Base-by-base conservation (phyloP, 2,888 invertebrate genomes). In the Mycalesis mineus region DNA sequence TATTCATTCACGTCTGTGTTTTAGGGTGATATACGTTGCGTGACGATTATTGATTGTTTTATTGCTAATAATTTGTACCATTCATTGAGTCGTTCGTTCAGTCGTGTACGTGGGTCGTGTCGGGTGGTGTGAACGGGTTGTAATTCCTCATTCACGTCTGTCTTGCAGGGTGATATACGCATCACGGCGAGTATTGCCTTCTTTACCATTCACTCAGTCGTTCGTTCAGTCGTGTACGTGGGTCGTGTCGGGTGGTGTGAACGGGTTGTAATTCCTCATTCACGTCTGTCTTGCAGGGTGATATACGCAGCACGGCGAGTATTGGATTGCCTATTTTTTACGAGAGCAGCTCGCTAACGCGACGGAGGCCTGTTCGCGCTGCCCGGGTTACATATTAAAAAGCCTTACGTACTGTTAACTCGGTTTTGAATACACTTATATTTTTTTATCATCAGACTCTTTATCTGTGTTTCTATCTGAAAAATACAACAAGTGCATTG, bases 71-170 rank as follows among this genome's bases (percentile, higher is more conserved):
- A 22, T 22, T 22, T 22, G 3, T 22, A 22, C 22, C 3, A 4
- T 22, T 22, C 22, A 2, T 22, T 22, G 3, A 22, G 3, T 22
- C 22, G 5, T 22, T 22, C 22, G 22, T 22, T 22, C 22, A 22
- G 5, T 22, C 5, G n/a, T 22, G 22, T 11, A 28, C 22, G 28
- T 13, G 22, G 9, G 47, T 33, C n/a, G 63, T 61, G 8, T 64
- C 65, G 66, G n/a, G 7, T 0, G 0, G 2, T 66, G 33, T 68
- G 69, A 70, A 65, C 0, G n/a, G 0, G 11, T n/a, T 55, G 54
- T 62, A 65, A 70, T 73, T 67, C 62, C 65, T 71, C 68, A 73
- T 69, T 71, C 73, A 68, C 71, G 71, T 66, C 68, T 73, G 70
- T 68, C 72, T 71, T 63, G 59, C 68, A 63, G 61, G 63, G 68